These are phyloP conservation scores for Pogonognathellus flavescens DNA, from an alignment of 1,140 invertebrate species.

Conservation along the genomic window DNA sequence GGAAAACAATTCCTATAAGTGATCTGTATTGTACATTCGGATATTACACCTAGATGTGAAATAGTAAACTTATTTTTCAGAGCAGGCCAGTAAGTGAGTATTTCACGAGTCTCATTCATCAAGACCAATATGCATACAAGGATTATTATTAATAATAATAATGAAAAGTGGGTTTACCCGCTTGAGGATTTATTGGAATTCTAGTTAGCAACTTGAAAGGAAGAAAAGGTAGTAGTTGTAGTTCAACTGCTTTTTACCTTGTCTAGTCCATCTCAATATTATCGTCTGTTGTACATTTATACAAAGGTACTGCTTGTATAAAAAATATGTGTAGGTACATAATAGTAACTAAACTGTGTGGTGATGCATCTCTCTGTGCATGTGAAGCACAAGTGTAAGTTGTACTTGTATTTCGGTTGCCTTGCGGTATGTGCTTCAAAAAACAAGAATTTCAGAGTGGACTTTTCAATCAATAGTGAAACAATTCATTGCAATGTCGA, in stretches of 20 bases:
- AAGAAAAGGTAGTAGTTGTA: neutral
- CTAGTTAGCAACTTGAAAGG: constrained; percentile 44
- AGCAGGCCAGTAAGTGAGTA: neutral
- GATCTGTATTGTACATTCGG: no score
- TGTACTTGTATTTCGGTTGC: neutral
- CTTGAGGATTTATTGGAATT: constrained; percentile 43
- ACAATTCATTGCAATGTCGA: neutral
- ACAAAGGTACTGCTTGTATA: no score
- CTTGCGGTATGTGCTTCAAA: neutral
- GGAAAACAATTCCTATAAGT: no score
- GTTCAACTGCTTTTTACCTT: neutral
- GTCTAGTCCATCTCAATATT: neutral
- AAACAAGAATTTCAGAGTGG: neutral
- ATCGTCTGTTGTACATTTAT: no score
- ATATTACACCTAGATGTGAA: no score
- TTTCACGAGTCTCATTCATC: constrained; percentile 30
- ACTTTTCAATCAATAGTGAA: neutral
- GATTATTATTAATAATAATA: constrained; percentile 55
- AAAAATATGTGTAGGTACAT: no score
- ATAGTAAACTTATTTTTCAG: no score
- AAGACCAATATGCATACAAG: constrained; percentile 38
- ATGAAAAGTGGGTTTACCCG: constrained; percentile 54
- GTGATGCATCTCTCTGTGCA: neutral
- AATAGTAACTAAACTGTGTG: no score
- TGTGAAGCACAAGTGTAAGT: neutral